Base-by-base conservation (phyloP, 1,140 invertebrate genomes). In the Cotesia typhae region DNA sequence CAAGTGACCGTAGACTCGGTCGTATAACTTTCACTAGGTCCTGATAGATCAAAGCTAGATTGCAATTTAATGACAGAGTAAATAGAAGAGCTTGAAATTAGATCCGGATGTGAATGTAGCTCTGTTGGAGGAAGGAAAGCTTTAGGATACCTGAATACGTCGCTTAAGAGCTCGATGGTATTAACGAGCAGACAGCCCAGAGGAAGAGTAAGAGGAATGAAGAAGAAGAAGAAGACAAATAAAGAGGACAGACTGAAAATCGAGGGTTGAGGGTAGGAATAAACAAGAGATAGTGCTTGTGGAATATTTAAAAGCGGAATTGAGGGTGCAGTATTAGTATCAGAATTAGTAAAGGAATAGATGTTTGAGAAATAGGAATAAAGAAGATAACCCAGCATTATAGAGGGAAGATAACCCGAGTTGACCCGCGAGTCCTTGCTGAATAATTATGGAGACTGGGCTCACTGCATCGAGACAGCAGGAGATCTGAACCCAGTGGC, bases 401-500 rank as follows among this genome's bases (percentile, higher is more conserved):
- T 84, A 84, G 83, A 78, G 81, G 79, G 78, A 82, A 84, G 84
- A 86, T 86, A 86, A 86, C 84, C 84, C 78, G 81, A 81, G 78
- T 81, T 83, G 84, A 85, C 83, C 84, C 82, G 79, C 79, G 80
- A 81, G 83, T 85, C 83, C 83, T 83, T 79, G 82, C 81, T 86
- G 85, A 85, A 86, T 85, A 85, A 85, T 85, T 86, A 80, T 81
- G 81, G 80, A 84, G 83, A 78, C 76, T 63, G 67, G 4, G n/a
- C 57, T 20, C 17, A 35, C 14, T 20, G 14, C 55, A 55, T 69
- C 74, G 75, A 75, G 68, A 80, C 77, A 80, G 77, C 79, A 73
- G 76, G 75, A 77, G 78, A 77, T 76, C 78, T 78, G 77, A 79
- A 79, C 77, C 75, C 76, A 74, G 76, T 79, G 77, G 75, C 78